Percentiles rank a stretch among this genome's conserved stretches.
Evolutionary conservation across 2,797 vertebrate genomes (phyloP).

Genomic region (Cheirogaleus major): DNA sequence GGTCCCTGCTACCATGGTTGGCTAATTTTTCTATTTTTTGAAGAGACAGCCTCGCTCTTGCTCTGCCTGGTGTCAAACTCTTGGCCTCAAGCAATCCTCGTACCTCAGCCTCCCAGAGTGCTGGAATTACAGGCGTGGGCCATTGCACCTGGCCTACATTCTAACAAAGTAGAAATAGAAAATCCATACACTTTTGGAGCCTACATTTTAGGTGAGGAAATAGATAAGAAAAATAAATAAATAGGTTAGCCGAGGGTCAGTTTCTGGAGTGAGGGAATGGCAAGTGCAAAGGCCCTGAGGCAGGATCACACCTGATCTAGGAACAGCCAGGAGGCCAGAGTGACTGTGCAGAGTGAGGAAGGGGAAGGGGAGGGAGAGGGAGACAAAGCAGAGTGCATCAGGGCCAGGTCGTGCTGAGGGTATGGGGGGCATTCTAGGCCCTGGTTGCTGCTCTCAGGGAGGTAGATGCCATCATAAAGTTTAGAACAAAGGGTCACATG

Average conservation of each 20-base stretch:
- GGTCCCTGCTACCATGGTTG: neutral
- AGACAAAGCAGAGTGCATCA: neutral
- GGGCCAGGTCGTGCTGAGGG: neutral
- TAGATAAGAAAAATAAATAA: neutral
- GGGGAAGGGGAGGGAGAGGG: neutral
- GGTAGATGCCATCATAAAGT: neutral
- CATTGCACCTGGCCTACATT: neutral
- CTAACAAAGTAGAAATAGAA: neutral
- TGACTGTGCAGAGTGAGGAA: neutral
- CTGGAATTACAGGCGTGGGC: neutral
- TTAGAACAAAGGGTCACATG: neutral
- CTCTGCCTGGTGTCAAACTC: neutral
- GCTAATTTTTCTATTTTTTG: neutral
- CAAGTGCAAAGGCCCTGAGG: neutral
- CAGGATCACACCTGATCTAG: neutral
- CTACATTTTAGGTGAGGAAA: neutral
- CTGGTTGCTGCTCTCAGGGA: neutral
- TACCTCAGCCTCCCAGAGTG: neutral
- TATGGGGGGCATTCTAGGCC: neutral
- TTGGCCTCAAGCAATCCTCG: neutral
- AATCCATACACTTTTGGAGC: neutral
- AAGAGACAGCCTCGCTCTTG: neutral
- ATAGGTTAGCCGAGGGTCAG: neutral
- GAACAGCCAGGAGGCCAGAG: neutral
- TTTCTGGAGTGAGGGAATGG: too few relatives aligned